These are phyloP conservation scores for Syngnathus scovelli DNA, from an alignment of 2,113 vertebrate genomes.

Conservation along the genomic window DNA sequence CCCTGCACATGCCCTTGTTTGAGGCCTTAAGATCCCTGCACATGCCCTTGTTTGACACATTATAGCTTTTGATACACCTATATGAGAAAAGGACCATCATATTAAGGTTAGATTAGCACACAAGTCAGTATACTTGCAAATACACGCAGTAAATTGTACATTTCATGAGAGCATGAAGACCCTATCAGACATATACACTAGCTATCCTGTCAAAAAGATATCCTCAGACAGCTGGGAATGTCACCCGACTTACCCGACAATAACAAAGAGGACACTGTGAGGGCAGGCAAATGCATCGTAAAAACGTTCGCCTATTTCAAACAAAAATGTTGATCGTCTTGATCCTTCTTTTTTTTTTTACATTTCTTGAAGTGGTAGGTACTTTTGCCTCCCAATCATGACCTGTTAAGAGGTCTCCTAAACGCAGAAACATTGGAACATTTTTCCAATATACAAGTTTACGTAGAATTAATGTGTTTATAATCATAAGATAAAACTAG, in stretches of 20 bases:
- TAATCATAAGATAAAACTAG: too few relatives aligned
- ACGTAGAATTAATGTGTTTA: too few relatives aligned
- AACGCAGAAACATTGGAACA: too few relatives aligned
- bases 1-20: slow-evolving; percentile 17
- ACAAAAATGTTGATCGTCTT: slow-evolving; percentile 10
- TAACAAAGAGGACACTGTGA: slow-evolving; percentile 41
- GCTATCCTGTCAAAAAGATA: slow-evolving; percentile 26
- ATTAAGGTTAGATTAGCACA: slow-evolving; percentile 38
- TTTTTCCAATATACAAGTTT: too few relatives aligned
- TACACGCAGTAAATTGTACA: slow-evolving; percentile 23
- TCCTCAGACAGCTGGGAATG: slow-evolving; percentile 57
- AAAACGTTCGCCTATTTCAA: slow-evolving; percentile 27
- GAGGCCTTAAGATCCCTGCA: slow-evolving; percentile 23
- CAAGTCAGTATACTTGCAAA: slow-evolving; percentile 16
- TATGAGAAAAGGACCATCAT: slow-evolving; percentile 20
- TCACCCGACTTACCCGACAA: slow-evolving; percentile 36
- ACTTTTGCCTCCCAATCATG: neutral
- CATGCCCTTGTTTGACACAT: slow-evolving; percentile 28
- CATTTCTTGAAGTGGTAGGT: neutral
- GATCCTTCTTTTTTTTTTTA: neutral
- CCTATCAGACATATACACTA: slow-evolving; percentile 9
- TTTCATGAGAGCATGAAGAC: neutral
- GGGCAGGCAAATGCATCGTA: slow-evolving; percentile 36
- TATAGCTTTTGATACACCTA: slow-evolving; percentile 35
- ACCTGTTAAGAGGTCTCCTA: too few relatives aligned